Base-by-base conservation (phyloP, 2,113 vertebrate species). In the Pampusana beccarii region DNA sequence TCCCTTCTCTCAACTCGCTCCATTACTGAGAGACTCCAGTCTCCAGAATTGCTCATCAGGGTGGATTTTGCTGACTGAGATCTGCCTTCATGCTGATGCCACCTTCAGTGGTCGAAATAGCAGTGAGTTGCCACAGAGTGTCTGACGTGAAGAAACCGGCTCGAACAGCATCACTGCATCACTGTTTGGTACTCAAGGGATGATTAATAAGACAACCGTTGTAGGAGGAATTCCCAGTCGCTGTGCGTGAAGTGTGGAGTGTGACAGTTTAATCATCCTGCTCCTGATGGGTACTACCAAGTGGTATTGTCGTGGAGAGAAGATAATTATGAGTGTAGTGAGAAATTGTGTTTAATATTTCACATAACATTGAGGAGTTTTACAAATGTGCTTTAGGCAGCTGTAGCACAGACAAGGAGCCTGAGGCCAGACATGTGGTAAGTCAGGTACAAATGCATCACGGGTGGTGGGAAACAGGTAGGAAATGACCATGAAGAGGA, bases 141-240 rank as follows among this genome's bases (percentile, higher is more conserved):
- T 16, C 36, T n/a, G 40, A 50, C 1, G 0, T 57, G 34, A 33
- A 79, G 61, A 60, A 54, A 33, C 5, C 0, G 1, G 6, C 34
- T 24, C 7, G 9, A 62, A 5, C 15, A 74, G 20, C 36, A 64
- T 8, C 33, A 14, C 18, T 16, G 13, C 34, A 16, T 20, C 34
- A 26, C 24, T 28, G 5, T 56, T 50, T 50, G 40, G 21, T 38
- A 20, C 75, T 57, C 1, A 0, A 71, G 24, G 34, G 75, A 33
- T 10, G 48, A 50, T 51, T 86, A 44, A 34, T 40, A 50, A 34
- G 34, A 31, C 38, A 70, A 24, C 5, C 7, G 10, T 11, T 69
- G 44, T 12, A 71, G 38, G 60, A 81, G 21, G 70, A 48, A 26
- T 29, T 75, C 26, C 38, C 25, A 54, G 21, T 42, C 26, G 10